Conservation (phyloP, 2,113 vertebrate genomes). For the Diadophis punctatus region DNA sequence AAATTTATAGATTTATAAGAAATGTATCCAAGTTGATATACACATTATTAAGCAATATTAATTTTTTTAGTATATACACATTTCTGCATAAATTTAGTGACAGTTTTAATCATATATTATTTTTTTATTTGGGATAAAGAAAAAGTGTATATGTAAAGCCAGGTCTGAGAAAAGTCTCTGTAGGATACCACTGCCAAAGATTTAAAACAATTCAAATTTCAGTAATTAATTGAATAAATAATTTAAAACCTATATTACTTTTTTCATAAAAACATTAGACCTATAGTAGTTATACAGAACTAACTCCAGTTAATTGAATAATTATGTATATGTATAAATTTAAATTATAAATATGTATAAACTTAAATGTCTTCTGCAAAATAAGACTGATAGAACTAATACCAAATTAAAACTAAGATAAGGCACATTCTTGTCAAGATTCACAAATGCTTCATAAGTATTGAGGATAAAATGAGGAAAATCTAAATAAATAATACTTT, state of each 20-base stretch:
- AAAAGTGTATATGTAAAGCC: not conserved
- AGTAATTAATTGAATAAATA: not conserved
- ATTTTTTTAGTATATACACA: not conserved
- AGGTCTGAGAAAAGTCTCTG: not conserved
- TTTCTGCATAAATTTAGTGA: not conserved
- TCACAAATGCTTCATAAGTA: not conserved
- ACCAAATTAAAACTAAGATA: not conserved
- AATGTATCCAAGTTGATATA: not conserved
- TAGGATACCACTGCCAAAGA: not conserved
- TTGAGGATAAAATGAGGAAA: not conserved
- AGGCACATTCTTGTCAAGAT: not conserved
- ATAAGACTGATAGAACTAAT: not conserved
- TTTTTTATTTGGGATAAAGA: not conserved
- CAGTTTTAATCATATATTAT: not conserved
- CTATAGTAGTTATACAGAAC: not conserved
- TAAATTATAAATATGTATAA: not conserved
- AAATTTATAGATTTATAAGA: not conserved
- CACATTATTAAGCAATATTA: not conserved
- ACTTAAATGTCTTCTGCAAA: not conserved
- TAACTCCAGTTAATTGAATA: not conserved
- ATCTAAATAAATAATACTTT: not conserved
- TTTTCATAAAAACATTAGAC: not conserved
- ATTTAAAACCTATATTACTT: not conserved
- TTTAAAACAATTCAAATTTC: not conserved
- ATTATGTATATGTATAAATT: too few relatives aligned